Evolutionary conservation across 2,888 invertebrate species (phyloP), one percentile per base, ranked within the genome.

Genomic region (Tanytarsus gracilentus): DNA sequence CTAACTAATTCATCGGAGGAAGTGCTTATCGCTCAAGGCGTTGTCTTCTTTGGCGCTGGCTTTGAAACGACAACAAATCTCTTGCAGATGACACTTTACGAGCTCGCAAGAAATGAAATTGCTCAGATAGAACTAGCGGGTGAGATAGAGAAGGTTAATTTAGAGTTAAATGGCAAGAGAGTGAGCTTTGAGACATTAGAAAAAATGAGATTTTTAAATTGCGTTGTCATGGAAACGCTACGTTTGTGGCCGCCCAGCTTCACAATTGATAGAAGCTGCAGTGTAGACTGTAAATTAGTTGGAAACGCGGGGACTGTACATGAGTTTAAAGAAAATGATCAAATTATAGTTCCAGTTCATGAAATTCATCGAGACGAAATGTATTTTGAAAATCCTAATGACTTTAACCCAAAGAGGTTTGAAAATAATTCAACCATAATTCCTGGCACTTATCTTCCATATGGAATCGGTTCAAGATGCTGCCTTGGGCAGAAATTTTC

Each of bases 341-440:
- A 62, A 4, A 1, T 72, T 27, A 67, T 69, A 63, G 66, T 79
- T 27, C 77, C 78, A 0, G 65, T 71, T 0, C 72, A 70, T 65
- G 72, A 72, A 0, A 66, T 79, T 48, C 81, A 81, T 62, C 75
- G 70, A 14, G 77, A 80, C 66, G 74, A 78, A 0, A 67, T 75
- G 14, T 76, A 72, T 66, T 81, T 70, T 66, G 75, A 78, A 0
- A 71, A 81, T 11, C 82, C 82, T 0, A 64, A 69, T 0, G 77
- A 76, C 65, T 82, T 82, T 55, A 76, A 81, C 66, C 82, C 82
- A 7, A 74, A 79, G 63, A 68, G 81, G n/a, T 82, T 82, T 64
- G 78, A 72, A 2, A 76, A 79, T 0, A 77, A 79, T 63, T 81
- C 80, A 65, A 79, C 77, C 63, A 68, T 70, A 1, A 73, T 73